Base-by-base conservation (phyloP, 2,113 vertebrate genomes). In the Riparia riparia region DNA sequence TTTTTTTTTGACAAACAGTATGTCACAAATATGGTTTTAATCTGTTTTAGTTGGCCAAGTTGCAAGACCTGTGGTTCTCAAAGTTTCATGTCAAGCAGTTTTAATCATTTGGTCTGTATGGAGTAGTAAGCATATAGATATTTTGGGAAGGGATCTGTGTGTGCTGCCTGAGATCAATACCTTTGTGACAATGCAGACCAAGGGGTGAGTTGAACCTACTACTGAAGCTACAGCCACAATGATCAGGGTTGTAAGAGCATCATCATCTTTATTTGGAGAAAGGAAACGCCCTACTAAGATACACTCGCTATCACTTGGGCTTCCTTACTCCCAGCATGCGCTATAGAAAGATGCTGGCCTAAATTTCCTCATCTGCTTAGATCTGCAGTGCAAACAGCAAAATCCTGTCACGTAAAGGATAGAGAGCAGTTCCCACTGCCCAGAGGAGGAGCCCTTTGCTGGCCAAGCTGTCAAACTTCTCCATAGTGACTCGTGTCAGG, bases 401-500 rank as follows among this genome's bases (percentile, higher is more conserved):
- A 92, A 54, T 45, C 9, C 34, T 73, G 32, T 56, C 34, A 6
- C 1, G 1, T 10, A 20, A n/a, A 50, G 44, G 39, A 14, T 25
- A 20, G 31, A 70, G 47, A 78, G 24, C 5, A 63, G 2, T 71
- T 85, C 49, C 26, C 2, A 0, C 42, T 82, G 25, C 29, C 19
- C 12, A 3, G 56, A 14, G 26, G 18, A 85, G 22, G n/a, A 85
- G 13, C n/a, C 65, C 26, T 84, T 60, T n/a, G 29, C 28, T 78
- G 56, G 22, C 42, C 45, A 16, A 14, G 44, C 68, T 80, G 26
- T 69, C 44, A 64, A 53, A 21, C 2, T 2, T 31, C 18, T 90
- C 41, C 13, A 1, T 9, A 25, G 57, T 80, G 31, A 49, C 32
- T 80, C 0, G 0, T 28, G 22, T 66, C 26, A 60, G 7, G 17